Percentiles rank a stretch among this genome's conserved stretches.
Conservation (phyloP, 1,140 invertebrate species). For the Hirudo medicinalis region DNA sequence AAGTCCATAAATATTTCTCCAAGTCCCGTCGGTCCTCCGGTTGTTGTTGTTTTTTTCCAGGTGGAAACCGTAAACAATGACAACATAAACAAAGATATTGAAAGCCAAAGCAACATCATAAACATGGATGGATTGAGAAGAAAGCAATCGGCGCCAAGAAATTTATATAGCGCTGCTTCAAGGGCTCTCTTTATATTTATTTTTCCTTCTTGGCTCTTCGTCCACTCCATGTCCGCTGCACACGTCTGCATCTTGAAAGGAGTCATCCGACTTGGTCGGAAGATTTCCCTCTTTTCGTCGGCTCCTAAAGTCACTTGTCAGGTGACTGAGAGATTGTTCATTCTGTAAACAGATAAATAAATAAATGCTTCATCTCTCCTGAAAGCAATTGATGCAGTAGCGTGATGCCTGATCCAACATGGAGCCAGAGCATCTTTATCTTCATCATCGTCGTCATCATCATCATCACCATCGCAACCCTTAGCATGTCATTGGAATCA, state of each 20-base stretch:
- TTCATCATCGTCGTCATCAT: constrained; percentile 9
- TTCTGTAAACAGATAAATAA: background rate
- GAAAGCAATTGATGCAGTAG: background rate
- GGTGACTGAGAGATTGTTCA: background rate
- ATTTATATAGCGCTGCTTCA: too few species aligned
- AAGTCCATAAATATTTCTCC: too few species aligned
- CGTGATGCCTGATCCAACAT: background rate
- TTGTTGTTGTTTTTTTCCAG: too few species aligned
- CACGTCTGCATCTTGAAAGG: background rate
- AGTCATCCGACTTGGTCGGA: background rate
- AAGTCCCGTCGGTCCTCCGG: too few species aligned
- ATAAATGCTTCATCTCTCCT: background rate
- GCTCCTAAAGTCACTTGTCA: background rate
- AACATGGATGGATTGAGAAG: too few species aligned
- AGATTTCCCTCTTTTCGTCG: background rate
- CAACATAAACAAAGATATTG: too few species aligned
- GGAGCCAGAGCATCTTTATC: background rate
- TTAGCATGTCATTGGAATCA: background rate
- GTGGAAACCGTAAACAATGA: too few species aligned
- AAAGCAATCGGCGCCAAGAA: too few species aligned
- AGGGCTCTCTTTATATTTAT: background rate
- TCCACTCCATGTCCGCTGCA: background rate
- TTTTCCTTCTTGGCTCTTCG: background rate
- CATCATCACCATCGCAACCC: constrained; percentile 4
- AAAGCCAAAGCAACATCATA: too few species aligned